phyloP scores from a whole-genome alignment of 2,113 vertebrate species.

The Collichthys lucidus region DNA sequence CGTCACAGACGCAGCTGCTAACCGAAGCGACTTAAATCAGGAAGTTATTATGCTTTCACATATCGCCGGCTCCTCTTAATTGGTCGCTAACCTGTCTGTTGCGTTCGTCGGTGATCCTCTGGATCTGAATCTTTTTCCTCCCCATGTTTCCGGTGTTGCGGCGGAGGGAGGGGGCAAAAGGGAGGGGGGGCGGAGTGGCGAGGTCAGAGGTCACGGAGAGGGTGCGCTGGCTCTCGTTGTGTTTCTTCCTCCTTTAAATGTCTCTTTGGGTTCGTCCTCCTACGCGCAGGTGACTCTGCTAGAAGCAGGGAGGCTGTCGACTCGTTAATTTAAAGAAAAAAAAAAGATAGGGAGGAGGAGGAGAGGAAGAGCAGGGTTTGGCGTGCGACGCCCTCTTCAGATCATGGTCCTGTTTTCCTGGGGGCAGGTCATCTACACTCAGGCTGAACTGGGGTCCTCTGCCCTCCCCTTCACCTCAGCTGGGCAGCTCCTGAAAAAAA shows the following conservation, averaged over 20 bases:
- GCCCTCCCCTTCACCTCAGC: constrained; percentile 78
- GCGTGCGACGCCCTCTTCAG: constrained; percentile 72
- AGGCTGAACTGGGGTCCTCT: constrained; percentile 66
- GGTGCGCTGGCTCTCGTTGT: constrained; percentile 13
- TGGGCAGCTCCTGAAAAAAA: constrained; percentile 77
- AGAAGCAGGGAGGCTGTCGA: constrained; percentile 54
- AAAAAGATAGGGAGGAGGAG: constrained; percentile 58
- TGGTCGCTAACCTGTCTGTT: constrained; percentile 90
- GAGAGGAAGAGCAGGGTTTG: constrained; percentile 60
- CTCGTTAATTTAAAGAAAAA: constrained; percentile 1
- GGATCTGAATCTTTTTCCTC: constrained; percentile 99
- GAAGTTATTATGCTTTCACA: not conserved
- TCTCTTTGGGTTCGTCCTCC: constrained; percentile 23
- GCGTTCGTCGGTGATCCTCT: constrained; percentile 97
- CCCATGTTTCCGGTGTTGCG: constrained; percentile 89
- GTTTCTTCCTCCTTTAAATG: constrained; percentile 30
- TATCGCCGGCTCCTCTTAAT: not conserved
- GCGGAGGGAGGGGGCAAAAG: constrained; percentile 70
- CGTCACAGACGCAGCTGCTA: not conserved
- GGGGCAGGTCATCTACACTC: constrained; percentile 70
- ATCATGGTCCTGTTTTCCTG: constrained; percentile 79
- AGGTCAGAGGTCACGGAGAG: constrained; percentile 55
- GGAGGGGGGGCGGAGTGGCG: constrained; percentile 33
- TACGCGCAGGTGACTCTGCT: constrained; percentile 43
- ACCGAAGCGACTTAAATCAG: not conserved